These are phyloP conservation scores for Syngnathus acus DNA, from an alignment of 2,797 vertebrate species.

Conservation along the genomic window DNA sequence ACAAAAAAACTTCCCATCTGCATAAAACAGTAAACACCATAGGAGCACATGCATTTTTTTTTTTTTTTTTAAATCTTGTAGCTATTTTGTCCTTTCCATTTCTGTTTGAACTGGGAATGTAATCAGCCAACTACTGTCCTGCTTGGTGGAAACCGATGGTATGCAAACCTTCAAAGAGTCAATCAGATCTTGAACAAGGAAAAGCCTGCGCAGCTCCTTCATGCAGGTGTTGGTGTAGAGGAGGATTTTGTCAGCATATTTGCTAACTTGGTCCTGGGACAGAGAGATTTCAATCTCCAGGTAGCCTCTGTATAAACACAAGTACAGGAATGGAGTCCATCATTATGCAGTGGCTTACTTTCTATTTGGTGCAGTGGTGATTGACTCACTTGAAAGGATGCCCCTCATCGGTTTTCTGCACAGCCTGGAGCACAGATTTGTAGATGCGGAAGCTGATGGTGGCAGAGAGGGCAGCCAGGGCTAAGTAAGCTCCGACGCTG, in stretches of 20 bases:
- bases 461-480: constrained; percentile 90
- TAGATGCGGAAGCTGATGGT: constrained; percentile 99
- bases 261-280: constrained; percentile 96
- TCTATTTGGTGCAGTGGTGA: too few relatives aligned
- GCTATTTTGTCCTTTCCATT: neutral
- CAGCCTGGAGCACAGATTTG: constrained; percentile 96
- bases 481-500: constrained; percentile 93
- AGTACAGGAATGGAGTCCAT: neutral
- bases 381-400: constrained; percentile 94
- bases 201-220: constrained; percentile 92
- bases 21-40: neutral
- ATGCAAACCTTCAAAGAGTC: constrained; percentile 91
- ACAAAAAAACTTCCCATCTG: neutral
- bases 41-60: neutral
- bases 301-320: constrained; percentile 74
- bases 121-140: neutral
- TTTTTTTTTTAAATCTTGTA: neutral
- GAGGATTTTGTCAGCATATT: constrained; percentile 93
- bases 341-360: too few relatives aligned
- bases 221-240: constrained; percentile 89
- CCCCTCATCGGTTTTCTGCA: constrained; percentile 97
- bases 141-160: neutral
- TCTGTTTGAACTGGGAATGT: neutral
- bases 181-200: constrained; percentile 95
- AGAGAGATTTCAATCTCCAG: constrained; percentile 93